Conservation (phyloP, 2,113 vertebrate genomes). For the Felis chaus region DNA sequence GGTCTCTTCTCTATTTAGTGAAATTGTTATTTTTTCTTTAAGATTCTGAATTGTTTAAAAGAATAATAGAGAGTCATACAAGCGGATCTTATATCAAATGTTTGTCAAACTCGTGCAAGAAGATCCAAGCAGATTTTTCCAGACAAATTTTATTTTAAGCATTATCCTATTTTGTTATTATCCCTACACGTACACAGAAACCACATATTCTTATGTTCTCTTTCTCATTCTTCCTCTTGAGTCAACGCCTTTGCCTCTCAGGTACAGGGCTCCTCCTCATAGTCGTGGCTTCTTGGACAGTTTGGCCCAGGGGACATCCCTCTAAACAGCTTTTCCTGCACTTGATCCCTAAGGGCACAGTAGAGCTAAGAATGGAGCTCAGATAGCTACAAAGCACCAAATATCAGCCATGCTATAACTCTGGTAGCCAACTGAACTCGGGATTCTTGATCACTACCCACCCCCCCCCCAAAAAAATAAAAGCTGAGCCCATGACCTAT, state of each 20-base stretch:
- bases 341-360: not conserved
- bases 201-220: rapidly evolving
- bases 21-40: not conserved
- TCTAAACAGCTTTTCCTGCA: not conserved
- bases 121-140: not conserved
- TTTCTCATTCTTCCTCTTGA: not conserved
- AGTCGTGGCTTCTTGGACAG: not conserved
- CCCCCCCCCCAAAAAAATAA: not conserved
- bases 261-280: not conserved
- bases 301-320: not conserved
- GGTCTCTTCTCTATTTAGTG: not conserved
- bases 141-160: not conserved
- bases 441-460: not conserved
- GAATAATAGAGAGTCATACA: not conserved
- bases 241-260: not conserved
- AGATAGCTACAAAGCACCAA: not conserved
- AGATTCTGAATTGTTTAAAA: not conserved
- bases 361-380: not conserved
- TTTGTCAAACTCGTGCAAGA: not conserved
- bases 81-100: not conserved
- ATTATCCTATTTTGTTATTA: not conserved
- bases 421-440: not conserved
- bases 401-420: not conserved
- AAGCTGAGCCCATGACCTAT: not conserved
- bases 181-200: not conserved